Evolutionary conservation across 23 tunicate genomes (phyloP), one percentile per base, ranked within the genome.

Genomic region (Phallusia fumigata): DNA sequence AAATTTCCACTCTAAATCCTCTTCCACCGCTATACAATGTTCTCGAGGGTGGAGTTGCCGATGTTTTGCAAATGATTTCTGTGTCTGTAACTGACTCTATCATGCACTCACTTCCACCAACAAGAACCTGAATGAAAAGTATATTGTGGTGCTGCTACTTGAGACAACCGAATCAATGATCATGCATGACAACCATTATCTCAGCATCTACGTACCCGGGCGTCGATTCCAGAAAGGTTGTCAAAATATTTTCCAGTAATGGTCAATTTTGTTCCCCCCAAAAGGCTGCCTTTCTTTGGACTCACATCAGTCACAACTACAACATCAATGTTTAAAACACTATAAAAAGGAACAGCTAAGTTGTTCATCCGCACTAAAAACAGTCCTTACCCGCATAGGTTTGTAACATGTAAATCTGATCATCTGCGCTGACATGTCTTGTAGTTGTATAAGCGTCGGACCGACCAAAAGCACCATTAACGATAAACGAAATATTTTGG

Each of bases 21-120:
- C 95, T 82, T 16, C 98, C 88, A 3, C 98, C 98, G 36, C 87
- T 89, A 82, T 89, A 89, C n/a, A 50, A 21, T 34, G 79, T 49
- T 32, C 85, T 40, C 28, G 36, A 11, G 0, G 79, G 30, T 16
- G 88, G 90, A 33, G 78, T 45, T 36, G 85, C 32, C 45, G 86
- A 64, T 30, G 94, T 86, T 18, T 50, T 80, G 75, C 98, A 94
- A n/a, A 21, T 79, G 21, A 94, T 85, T 50, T 94, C 90, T 31
- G 36, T 88, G 33, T 86, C 86, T 12, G 86, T 82, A 19, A 83
- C 85, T 35, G 35, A 50, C 49, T 73, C 35, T 15, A 94, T 82
- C 13, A 44, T 65, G 65, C 98, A 94, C 0, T 81, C 50, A 13
- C 30, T 32, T 13, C 94, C 88, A 33, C 88, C 90, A 64, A 94